phyloP scores from a whole-genome alignment of 2,113 vertebrate genomes.

The Glaucidium brasilianum region DNA sequence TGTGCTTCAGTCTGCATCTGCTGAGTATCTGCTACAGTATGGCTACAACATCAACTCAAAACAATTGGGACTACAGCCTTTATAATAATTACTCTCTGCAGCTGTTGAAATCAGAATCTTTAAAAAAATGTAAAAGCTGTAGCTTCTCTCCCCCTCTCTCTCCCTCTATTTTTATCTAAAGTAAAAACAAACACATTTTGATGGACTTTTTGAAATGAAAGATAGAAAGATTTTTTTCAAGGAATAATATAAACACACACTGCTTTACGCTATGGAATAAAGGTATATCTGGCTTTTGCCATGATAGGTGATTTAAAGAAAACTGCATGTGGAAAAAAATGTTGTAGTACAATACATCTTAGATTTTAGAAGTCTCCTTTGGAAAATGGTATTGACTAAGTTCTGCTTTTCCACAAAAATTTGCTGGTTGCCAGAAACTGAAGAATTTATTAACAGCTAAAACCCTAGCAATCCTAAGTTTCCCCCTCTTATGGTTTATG shows the following conservation, averaged over 20 bases:
- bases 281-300: background rate
- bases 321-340: background rate
- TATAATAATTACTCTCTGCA: slow-evolving; percentile 63
- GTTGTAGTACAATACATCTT: background rate
- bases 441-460: slow-evolving; percentile 21
- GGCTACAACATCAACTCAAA: slow-evolving; percentile 52
- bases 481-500: background rate
- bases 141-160: background rate
- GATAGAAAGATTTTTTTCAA: background rate
- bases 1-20: slow-evolving; percentile 63
- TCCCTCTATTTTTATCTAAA: slow-evolving; percentile 4
- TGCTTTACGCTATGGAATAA: background rate
- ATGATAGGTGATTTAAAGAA: background rate
- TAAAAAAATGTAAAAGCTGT: slow-evolving; percentile 7
- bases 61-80: slow-evolving; percentile 53
- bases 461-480: background rate
- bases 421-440: background rate
- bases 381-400: background rate
- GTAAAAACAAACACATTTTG: background rate
- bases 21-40: slow-evolving; percentile 36
- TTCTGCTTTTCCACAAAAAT: background rate
- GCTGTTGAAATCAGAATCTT: slow-evolving; percentile 51
- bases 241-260: background rate
- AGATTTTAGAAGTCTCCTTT: background rate
- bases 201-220: background rate